A percentile compares a stretch with the other conserved stretches of the same genome.
phyloP scores from a whole-genome alignment of 2,797 vertebrate genomes.

The Notolepis coatsorum region DNA sequence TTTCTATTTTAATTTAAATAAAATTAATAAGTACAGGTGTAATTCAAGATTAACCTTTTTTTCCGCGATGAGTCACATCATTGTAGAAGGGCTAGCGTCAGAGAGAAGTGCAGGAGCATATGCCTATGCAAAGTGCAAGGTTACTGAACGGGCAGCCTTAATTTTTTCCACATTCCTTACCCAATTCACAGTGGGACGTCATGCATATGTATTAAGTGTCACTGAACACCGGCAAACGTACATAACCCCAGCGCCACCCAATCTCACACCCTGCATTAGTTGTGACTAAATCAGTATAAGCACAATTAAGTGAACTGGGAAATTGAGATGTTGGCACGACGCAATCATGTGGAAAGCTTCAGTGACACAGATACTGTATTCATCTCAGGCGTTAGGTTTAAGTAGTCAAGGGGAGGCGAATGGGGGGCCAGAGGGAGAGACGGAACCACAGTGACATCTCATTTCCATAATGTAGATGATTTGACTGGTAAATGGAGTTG shows the following conservation, averaged over 20 bases:
- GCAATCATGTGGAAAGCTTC: constrained; percentile 20
- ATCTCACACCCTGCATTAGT: constrained; percentile 29
- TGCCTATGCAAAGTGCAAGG: not conserved
- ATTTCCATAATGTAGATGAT: constrained; percentile 52
- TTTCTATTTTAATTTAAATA: no score
- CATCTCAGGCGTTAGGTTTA: constrained; percentile 48
- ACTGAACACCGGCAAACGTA: constrained; percentile 11
- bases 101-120: not conserved
- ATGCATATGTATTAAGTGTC: constrained; percentile 29
- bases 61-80: no score
- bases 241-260: not conserved
- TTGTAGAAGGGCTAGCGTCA: not conserved
- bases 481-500: constrained; percentile 53
- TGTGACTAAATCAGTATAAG: constrained; percentile 1
- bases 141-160: not conserved
- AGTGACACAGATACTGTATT: constrained; percentile 28
- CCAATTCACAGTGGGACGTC: constrained; percentile 6
- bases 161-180: constrained; percentile 4
- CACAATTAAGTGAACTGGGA: constrained; percentile 14
- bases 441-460: constrained; percentile 43
- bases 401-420: constrained; percentile 48
- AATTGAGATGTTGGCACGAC: constrained; percentile 29
- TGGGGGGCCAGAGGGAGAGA: constrained; percentile 17
- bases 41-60: no score
- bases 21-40: no score